Percentiles rank a stretch among this genome's conserved stretches.
phyloP scores from a whole-genome alignment of 2,113 vertebrate species.

The Pelecanoides urinatrix region DNA sequence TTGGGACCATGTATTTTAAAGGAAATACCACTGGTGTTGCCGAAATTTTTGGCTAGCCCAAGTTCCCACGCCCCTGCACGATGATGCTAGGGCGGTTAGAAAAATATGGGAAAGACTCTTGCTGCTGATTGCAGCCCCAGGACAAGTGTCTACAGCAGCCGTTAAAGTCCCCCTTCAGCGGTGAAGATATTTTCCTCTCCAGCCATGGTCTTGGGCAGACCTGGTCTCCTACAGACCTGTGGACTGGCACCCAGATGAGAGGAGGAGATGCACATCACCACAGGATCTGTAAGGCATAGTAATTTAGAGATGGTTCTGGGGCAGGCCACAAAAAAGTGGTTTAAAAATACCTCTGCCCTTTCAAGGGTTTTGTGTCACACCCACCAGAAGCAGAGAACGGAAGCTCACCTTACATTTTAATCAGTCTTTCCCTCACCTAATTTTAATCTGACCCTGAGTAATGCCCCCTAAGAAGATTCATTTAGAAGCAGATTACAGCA shows the following conservation, averaged over 20 bases:
- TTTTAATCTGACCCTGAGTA: slow-evolving; percentile 66
- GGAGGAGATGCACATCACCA: neutral
- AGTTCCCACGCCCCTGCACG: neutral
- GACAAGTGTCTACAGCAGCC: neutral
- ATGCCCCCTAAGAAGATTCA: slow-evolving; percentile 65
- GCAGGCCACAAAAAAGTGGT: neutral
- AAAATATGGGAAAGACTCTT: neutral
- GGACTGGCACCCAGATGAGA: neutral
- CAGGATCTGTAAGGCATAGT: neutral
- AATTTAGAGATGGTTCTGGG: neutral
- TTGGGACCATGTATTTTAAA: neutral
- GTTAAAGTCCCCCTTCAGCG: neutral
- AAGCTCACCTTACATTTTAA: slow-evolving; percentile 57
- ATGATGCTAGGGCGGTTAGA: neutral
- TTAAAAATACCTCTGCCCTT: slow-evolving; percentile 40
- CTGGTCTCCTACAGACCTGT: neutral
- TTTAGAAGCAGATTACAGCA: slow-evolving; percentile 62
- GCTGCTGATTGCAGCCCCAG: neutral
- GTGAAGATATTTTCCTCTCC: neutral
- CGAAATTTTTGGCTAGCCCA: neutral
- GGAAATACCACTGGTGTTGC: neutral
- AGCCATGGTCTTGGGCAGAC: neutral
- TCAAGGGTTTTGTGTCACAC: neutral
- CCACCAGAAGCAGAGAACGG: neutral
- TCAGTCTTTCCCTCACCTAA: slow-evolving; percentile 44